Evolutionary conservation across 2,888 invertebrate genomes (phyloP).

Genomic region (Caenorhabditis sp.): DNA sequence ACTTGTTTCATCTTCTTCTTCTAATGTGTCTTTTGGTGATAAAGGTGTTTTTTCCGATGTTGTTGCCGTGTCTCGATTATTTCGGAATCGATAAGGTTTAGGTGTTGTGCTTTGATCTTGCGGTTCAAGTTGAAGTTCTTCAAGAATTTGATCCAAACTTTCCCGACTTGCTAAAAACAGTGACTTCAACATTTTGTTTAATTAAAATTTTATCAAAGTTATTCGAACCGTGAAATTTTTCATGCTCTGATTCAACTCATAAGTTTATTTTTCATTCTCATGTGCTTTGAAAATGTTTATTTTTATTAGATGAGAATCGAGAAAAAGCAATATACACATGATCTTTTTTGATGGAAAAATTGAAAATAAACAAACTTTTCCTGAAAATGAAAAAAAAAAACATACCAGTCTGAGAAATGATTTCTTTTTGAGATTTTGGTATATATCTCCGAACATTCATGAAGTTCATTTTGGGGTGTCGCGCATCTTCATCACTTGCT

Average conservation of each 20-base stretch:
- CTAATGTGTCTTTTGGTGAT: conserved; percentile 11
- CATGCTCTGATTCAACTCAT: no score
- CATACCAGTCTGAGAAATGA: neutral
- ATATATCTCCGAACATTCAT: neutral
- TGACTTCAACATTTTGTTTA: no score
- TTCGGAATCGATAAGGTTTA: conserved; percentile 14
- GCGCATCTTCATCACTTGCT: conserved; percentile 52
- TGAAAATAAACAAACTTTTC: neutral
- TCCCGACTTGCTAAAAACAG: conserved; percentile 24
- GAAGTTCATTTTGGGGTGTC: conserved; percentile 32
- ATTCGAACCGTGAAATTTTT: no score
- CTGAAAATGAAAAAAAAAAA: neutral
- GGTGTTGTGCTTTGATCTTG: conserved; percentile 28
- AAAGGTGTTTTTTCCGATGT: conserved; percentile 17
- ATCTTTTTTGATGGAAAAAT: neutral
- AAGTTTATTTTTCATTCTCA: no score
- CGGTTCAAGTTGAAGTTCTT: conserved; percentile 28
- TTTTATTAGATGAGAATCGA: neutral
- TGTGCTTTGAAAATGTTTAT: no score
- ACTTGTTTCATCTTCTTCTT: conserved; percentile 17
- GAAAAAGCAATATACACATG: neutral
- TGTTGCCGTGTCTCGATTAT: conserved; percentile 11
- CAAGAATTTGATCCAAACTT: conserved; percentile 39
- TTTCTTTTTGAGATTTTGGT: neutral
- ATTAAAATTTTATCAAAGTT: no score